Evolutionary conservation across 2,888 invertebrate species (phyloP).

Genomic region (Microchrysa polita): DNA sequence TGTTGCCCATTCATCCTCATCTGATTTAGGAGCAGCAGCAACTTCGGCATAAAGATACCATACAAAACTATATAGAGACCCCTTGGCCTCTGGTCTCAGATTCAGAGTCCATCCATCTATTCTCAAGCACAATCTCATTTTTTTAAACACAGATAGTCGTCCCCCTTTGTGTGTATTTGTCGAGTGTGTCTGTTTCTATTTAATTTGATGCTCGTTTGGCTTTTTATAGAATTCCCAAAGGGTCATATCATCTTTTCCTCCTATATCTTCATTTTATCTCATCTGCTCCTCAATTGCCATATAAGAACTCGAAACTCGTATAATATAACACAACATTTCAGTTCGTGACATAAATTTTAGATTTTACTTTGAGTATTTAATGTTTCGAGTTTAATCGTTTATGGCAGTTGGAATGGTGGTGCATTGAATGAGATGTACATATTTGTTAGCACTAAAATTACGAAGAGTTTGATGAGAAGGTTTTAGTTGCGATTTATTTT

Average conservation of each 20-base stretch:
- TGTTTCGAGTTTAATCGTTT: not conserved
- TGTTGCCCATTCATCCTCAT: slow-evolving; percentile 10
- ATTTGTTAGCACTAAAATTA: not conserved
- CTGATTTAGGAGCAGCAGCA: not conserved
- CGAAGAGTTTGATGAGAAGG: too few species aligned
- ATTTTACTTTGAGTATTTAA: not conserved
- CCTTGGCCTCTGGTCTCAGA: too few species aligned
- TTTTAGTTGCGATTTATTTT: too few species aligned
- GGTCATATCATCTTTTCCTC: slow-evolving; percentile 23
- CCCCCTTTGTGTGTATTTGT: not conserved
- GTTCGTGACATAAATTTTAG: slow-evolving; percentile 11
- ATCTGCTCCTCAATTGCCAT: not conserved
- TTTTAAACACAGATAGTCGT: too few species aligned
- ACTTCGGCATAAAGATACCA: not conserved
- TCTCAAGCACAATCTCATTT: not conserved
- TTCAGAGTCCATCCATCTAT: too few species aligned
- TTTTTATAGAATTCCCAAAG: slow-evolving; percentile 36
- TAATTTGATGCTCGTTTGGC: not conserved
- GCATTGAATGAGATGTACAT: not conserved
- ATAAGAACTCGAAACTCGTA: too few species aligned
- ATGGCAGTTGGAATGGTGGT: not conserved
- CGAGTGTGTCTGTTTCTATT: not conserved
- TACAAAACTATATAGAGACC: not conserved
- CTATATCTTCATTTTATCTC: slow-evolving; percentile 12
- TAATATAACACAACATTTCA: too few species aligned